A percentile compares a stretch with the other conserved stretches of the same genome.
Evolutionary conservation across 2,113 vertebrate species (phyloP).

Genomic region (Cyprinodon tularosa): DNA sequence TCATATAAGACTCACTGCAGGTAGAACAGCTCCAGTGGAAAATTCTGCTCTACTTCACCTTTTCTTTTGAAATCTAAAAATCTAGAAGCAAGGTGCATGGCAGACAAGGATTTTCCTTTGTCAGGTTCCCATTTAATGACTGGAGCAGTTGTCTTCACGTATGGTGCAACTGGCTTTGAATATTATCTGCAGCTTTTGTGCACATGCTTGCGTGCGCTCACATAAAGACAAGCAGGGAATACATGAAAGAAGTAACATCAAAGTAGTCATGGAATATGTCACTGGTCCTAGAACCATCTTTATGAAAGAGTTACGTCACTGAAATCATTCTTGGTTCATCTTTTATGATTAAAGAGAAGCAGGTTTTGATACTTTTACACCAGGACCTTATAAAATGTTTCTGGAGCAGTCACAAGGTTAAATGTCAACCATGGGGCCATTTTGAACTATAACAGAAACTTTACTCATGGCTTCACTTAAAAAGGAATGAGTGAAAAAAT

Average conservation of each 20-base stretch:
- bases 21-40: constrained; percentile 21
- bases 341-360: neutral
- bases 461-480: neutral
- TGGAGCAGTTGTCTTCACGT: constrained; percentile 34
- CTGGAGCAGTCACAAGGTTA: neutral
- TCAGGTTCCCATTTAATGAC: constrained; percentile 31
- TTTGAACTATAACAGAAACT: neutral
- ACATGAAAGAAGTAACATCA: constrained; percentile 43
- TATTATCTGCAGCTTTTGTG: constrained; percentile 21
- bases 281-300: constrained; percentile 42
- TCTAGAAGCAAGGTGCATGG: constrained; percentile 4
- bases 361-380: neutral
- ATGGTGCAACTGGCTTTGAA: constrained; percentile 30
- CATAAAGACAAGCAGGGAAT: constrained; percentile 26
- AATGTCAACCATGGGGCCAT: neutral
- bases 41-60: constrained; percentile 35
- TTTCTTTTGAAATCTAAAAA: constrained; percentile 33
- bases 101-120: constrained; percentile 45
- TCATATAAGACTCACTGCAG: constrained; percentile 25
- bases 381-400: neutral
- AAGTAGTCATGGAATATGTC: constrained; percentile 37
- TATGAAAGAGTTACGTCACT: constrained; percentile 10
- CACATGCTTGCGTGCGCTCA: neutral
- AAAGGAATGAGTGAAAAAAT: neutral
- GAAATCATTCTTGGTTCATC: neutral